These are phyloP conservation scores for Andricus quercusramuli DNA, from an alignment of 2,888 invertebrate species.

Conservation along the genomic window DNA sequence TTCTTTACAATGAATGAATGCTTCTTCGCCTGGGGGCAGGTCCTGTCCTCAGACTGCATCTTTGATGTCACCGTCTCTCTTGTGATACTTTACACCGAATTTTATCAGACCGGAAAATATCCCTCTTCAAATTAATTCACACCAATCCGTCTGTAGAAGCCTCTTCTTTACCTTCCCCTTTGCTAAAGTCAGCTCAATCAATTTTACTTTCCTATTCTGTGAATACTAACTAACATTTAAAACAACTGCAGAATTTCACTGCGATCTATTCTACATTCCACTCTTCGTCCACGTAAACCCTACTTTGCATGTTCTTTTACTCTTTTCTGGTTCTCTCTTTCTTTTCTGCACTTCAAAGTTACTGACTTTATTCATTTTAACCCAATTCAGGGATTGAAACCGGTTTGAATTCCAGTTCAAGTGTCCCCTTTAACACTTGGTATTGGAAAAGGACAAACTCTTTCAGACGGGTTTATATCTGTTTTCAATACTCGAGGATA, in stretches of 20 bases:
- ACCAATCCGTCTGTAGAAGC: not conserved
- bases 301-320: conserved; percentile 46
- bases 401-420: conserved; percentile 13
- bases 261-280: conserved; percentile 32
- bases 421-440: conserved; percentile 29
- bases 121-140: conserved; percentile 2
- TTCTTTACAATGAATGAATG: not conserved
- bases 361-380: conserved; percentile 39
- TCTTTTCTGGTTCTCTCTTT: conserved; percentile 36
- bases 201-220: conserved; percentile 16
- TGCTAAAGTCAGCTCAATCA: conserved; percentile 1
- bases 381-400: conserved; percentile 35
- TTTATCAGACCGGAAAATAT: not conserved
- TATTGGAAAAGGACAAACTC: conserved; percentile 25
- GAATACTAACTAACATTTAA: conserved; percentile 27
- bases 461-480: conserved; percentile 6
- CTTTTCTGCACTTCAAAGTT: conserved; percentile 32
- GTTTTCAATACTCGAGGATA: conserved; percentile 9
- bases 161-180: not conserved
- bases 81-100: too few species aligned
- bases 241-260: conserved; percentile 32
- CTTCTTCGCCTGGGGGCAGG: not conserved
- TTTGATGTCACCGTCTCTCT: not conserved
- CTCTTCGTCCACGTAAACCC: conserved; percentile 17
- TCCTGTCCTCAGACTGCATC: not conserved